A percentile compares a stretch with the other conserved stretches of the same genome.
Conservation (phyloP, 2,113 vertebrate species). For the Pithys albifrons region DNA sequence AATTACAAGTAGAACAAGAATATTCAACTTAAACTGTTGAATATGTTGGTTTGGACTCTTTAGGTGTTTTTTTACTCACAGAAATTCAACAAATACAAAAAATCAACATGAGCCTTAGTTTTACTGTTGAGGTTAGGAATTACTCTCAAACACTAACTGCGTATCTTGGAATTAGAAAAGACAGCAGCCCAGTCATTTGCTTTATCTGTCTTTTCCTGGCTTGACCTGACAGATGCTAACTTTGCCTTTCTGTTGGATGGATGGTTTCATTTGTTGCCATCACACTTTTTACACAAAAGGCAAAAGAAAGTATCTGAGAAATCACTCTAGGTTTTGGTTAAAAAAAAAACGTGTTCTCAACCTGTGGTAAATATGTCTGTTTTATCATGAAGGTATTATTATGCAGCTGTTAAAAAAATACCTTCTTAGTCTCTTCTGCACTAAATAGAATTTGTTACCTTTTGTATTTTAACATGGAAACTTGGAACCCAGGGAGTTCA, state of each 20-base stretch:
- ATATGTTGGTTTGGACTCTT: neutral
- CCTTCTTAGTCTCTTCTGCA: neutral
- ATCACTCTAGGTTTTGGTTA: neutral
- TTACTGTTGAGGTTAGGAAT: neutral
- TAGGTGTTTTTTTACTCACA: neutral
- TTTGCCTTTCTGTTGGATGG: neutral
- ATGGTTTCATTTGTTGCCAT: neutral
- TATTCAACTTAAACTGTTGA: neutral
- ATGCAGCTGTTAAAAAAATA: neutral
- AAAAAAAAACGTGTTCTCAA: neutral
- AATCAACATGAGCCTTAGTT: neutral
- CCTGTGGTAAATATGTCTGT: neutral
- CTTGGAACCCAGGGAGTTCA: neutral
- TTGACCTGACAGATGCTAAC: neutral
- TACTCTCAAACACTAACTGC: neutral
- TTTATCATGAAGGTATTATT: neutral
- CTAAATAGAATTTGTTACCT: neutral
- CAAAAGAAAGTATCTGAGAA: neutral
- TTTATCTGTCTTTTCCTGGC: neutral
- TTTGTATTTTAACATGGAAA: neutral
- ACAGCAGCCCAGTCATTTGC: neutral
- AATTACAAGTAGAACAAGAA: neutral
- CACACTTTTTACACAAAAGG: neutral
- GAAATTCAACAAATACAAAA: neutral
- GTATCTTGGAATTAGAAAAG: neutral